Evolutionary conservation across 2,797 vertebrate species (phyloP), one percentile per base, ranked within the genome.

Genomic region (Cirrhinus mrigala): DNA sequence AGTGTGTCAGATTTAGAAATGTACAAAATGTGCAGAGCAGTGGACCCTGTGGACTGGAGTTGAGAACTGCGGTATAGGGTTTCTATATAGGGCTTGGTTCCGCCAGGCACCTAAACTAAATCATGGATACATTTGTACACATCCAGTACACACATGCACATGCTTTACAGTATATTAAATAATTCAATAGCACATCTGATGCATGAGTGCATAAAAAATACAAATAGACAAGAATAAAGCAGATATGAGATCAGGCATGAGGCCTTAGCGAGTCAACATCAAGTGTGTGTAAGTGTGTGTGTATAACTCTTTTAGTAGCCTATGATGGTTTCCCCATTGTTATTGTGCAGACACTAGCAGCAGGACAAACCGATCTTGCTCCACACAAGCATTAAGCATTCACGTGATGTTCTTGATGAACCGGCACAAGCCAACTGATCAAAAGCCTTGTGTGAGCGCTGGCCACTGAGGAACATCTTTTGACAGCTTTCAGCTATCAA

Each of bases 151-250:
- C 74, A 68, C 27, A n/a, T 50, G 64, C n/a, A 84, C 82, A 88
- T 87, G 22, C 52, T 76, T 29, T 56, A 88, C 79, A 86, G n/a
- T 82, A 86, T 40, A 90, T 76, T 75, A 80, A 87, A 87, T 84
- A 83, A 84, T 87, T 84, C 50, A 79, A 46, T 33, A 74, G 58
- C 48, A 83, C 20, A 2, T 29, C 79, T 24, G 9, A 29, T 83
- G 62, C 15, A 69, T 27, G n/a, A 79, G 50, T 24, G 50, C 15
- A 69, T 80, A 68, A 62, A 46, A 74, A 74, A 64, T 70, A 74
- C 50, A 70, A 56, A 87, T 62, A 85, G 71, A 37, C 12, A 79
- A 70, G 24, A 76, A 86, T 52, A 87, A 79, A 79, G 70, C 85
- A 83, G 73, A 83, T 40, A 68, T 56, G 16, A 82, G 24, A 22